Conservation (phyloP, 2,888 invertebrate species). For the Lasioglossum oenotherae region DNA sequence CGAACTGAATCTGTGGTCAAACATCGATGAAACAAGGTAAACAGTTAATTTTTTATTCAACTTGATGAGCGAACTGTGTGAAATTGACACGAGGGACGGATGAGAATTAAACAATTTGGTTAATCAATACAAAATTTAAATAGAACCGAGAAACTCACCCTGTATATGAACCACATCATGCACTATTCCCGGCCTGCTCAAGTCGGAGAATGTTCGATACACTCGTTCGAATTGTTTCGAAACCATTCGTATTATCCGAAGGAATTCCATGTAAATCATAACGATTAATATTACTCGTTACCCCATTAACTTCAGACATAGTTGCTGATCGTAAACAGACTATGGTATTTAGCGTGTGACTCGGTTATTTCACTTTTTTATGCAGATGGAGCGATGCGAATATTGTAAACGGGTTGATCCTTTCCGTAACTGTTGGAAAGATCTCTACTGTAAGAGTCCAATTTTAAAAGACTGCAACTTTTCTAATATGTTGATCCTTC, state of each 20-base stretch:
- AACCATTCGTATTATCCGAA: conserved; percentile 35
- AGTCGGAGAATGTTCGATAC: conserved; percentile 39
- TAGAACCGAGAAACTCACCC: conserved; percentile 8
- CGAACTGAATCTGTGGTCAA: no score
- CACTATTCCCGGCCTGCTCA: conserved; percentile 36
- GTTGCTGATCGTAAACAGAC: conserved; percentile 18
- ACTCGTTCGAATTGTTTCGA: conserved; percentile 44
- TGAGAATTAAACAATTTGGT: background rate
- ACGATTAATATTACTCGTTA: conserved; percentile 41
- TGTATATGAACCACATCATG: background rate
- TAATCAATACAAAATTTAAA: background rate
- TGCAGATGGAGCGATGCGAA: background rate
- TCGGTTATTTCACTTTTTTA: background rate
- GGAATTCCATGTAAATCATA: conserved; percentile 46
- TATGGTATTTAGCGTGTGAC: conserved; percentile 30
- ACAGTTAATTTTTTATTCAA: no score
- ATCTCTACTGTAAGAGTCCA: no score
- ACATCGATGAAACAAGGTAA: no score
- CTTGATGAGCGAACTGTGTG: no score
- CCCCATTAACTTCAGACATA: conserved; percentile 8
- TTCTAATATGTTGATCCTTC: no score
- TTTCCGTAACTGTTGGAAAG: no score
- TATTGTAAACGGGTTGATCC: background rate
- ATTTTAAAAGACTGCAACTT: no score
- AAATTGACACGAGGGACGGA: no score